These are phyloP conservation scores for Montipora cactus DNA, from an alignment of 64 coral and sea anemone genomes.

Conservation along the genomic window DNA sequence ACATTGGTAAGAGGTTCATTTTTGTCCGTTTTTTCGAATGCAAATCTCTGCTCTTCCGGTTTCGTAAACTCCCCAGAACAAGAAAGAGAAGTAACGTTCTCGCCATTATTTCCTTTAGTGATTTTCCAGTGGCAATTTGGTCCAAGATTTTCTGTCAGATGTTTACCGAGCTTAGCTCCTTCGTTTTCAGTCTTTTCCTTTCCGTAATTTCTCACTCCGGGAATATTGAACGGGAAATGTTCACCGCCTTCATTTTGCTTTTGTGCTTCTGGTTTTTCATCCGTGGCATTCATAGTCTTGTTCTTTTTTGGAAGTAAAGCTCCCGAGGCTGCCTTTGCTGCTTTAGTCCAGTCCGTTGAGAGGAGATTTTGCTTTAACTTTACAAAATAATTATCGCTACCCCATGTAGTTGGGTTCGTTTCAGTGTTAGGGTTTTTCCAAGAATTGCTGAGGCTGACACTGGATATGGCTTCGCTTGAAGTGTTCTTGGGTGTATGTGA, in stretches of 20 bases:
- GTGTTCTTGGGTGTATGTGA: neutral
- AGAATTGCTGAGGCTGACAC: neutral
- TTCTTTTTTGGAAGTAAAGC: neutral
- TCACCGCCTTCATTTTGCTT: neutral
- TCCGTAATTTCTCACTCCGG: slow-evolving; percentile 18
- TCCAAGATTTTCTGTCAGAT: neutral
- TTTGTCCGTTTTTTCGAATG: neutral
- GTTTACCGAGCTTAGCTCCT: neutral
- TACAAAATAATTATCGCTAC: neutral
- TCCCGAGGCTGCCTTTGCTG: neutral
- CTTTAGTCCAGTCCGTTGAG: neutral
- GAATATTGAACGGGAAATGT: slow-evolving; percentile 25
- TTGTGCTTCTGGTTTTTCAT: neutral
- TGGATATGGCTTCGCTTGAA: neutral
- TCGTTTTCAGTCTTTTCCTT: neutral
- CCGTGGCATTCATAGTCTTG: neutral
- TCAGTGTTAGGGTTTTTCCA: neutral
- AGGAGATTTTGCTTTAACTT: neutral
- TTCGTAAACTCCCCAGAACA: slow-evolving; percentile 28
- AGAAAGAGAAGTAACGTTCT: neutral
- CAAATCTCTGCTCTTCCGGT: neutral
- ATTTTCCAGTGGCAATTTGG: slow-evolving; percentile 48
- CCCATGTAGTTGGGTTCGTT: neutral
- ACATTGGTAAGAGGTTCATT: neutral
- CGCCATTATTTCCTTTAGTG: neutral